A percentile compares a stretch with the other conserved stretches of the same genome.
phyloP scores from a whole-genome alignment of 2,797 vertebrate genomes.

The Ctenochaetus hawaiiensis region DNA sequence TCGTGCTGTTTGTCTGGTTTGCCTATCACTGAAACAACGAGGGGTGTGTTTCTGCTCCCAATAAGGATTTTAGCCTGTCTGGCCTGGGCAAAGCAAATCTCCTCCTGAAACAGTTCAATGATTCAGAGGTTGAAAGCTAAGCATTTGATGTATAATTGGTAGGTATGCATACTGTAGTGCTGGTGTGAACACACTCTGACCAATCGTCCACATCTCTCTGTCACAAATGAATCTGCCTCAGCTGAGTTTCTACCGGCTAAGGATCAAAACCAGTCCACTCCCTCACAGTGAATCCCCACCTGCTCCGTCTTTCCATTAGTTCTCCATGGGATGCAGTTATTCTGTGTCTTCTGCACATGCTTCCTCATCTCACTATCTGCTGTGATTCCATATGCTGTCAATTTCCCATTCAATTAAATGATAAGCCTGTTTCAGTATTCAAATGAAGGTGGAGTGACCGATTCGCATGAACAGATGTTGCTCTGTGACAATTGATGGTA shows the following conservation, averaged over 20 bases:
- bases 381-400: slow-evolving; percentile 72
- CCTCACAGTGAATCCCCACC: slow-evolving; percentile 24
- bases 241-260: slow-evolving; percentile 43
- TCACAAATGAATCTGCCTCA: slow-evolving; percentile 58
- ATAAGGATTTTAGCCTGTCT: slow-evolving; percentile 25
- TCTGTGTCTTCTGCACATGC: slow-evolving; percentile 52
- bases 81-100: slow-evolving; percentile 39
- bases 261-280: slow-evolving; percentile 36
- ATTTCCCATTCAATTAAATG: slow-evolving; percentile 84
- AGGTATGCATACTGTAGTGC: slow-evolving; percentile 41
- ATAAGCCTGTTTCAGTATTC: slow-evolving; percentile 75
- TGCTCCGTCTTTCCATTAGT: slow-evolving; percentile 48
- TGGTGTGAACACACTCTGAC: slow-evolving; percentile 41
- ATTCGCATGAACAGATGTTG: slow-evolving; percentile 65
- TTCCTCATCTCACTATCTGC: slow-evolving; percentile 63
- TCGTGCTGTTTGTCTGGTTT: slow-evolving; percentile 53
- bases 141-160: slow-evolving; percentile 71
- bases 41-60: slow-evolving; percentile 53
- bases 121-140: slow-evolving; percentile 57
- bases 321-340: slow-evolving; percentile 53
- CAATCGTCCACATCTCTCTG: slow-evolving; percentile 45
- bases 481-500: slow-evolving; percentile 53
- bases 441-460: slow-evolving; percentile 62
- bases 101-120: slow-evolving; percentile 71
- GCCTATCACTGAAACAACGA: slow-evolving; percentile 66